These are phyloP conservation scores for Euwallacea similis DNA, from an alignment of 1,140 invertebrate species.

Conservation along the genomic window DNA sequence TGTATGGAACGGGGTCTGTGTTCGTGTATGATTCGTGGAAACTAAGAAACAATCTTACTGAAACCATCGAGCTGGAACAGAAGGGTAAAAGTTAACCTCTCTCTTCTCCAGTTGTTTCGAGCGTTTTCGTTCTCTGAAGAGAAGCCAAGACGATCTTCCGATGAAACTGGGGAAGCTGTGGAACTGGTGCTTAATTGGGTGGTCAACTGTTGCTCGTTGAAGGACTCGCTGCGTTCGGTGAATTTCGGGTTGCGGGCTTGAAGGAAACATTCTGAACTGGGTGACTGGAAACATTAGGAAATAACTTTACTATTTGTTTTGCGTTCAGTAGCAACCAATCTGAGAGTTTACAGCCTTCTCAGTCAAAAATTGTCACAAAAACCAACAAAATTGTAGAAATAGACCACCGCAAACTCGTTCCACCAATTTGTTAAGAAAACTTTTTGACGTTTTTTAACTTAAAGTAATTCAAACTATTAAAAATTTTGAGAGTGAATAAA, in stretches of 20 bases:
- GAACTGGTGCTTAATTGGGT: conserved; percentile 29
- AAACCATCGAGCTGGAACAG: not conserved
- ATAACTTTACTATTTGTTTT: too few relatives aligned
- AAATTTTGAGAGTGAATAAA: too few relatives aligned
- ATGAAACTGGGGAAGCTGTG: conserved; percentile 16
- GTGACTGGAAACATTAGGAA: conserved; percentile 5
- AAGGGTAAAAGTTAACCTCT: conserved; percentile 30
- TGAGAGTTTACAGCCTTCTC: too few relatives aligned
- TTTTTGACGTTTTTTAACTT: too few relatives aligned
- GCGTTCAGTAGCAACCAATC: too few relatives aligned
- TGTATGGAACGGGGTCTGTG: conserved; percentile 19
- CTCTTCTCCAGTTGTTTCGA: conserved; percentile 45
- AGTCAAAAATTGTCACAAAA: too few relatives aligned
- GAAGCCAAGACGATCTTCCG: conserved; percentile 30
- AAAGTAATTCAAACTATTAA: too few relatives aligned
- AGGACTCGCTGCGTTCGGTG: conserved; percentile 51
- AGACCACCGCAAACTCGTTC: too few relatives aligned
- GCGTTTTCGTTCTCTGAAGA: conserved; percentile 32
- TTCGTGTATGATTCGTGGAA: conserved; percentile 25
- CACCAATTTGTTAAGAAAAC: too few relatives aligned
- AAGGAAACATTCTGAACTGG: conserved; percentile 9
- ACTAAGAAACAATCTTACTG: conserved; percentile 16
- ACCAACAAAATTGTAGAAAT: too few relatives aligned
- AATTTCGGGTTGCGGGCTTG: conserved; percentile 32
- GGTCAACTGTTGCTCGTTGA: conserved; percentile 48